A percentile compares a stretch with the other conserved stretches of the same genome.
These are phyloP conservation scores for Chaetops frenatus DNA, from an alignment of 2,113 vertebrate species.

Conservation along the genomic window DNA sequence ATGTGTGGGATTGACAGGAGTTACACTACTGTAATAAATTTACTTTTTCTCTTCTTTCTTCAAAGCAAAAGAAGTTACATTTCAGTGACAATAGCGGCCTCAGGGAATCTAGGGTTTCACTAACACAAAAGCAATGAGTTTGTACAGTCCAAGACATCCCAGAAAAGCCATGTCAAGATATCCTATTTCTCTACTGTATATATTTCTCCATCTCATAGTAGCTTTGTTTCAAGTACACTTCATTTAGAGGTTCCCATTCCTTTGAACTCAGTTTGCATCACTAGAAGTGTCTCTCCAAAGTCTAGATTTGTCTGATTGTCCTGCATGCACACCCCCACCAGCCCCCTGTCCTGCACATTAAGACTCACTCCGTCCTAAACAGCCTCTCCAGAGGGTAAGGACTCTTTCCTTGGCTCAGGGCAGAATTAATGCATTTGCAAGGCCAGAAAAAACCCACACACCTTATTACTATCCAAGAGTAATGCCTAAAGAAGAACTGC, in stretches of 20 bases:
- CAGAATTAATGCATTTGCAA: not conserved
- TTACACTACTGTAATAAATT: not conserved
- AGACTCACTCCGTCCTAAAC: not conserved
- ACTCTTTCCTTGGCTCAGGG: not conserved
- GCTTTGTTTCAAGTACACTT: not conserved
- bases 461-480: constrained; percentile 7
- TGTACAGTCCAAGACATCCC: not conserved
- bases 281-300: not conserved
- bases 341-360: not conserved
- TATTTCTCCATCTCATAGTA: not conserved
- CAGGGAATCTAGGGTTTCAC: constrained; percentile 27
- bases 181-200: not conserved
- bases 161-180: constrained; percentile 12
- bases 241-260: not conserved
- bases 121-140: constrained; percentile 1
- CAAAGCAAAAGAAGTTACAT: constrained; percentile 9
- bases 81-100: not conserved
- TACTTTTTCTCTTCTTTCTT: not conserved
- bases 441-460: not conserved
- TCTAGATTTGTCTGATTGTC: not conserved
- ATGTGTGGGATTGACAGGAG: not conserved
- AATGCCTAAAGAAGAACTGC: constrained; percentile 11
- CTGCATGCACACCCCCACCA: not conserved
- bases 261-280: not conserved
- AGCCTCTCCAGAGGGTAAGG: not conserved